Base-by-base conservation (phyloP, 2,797 vertebrate genomes). In the Myripristis jacobus region DNA sequence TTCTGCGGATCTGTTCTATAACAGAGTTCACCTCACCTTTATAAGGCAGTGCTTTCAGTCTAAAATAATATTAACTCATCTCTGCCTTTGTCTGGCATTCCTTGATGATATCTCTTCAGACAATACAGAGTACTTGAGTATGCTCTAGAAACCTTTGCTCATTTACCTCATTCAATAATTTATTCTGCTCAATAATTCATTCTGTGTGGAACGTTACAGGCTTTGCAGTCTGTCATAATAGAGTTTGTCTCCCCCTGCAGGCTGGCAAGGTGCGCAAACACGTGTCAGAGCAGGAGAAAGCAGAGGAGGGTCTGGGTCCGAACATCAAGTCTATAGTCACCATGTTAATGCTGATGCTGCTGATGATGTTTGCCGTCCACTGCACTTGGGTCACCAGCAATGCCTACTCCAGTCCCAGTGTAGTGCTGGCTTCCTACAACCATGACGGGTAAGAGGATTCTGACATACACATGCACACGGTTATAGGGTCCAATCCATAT, bases 351-450 rank as follows among this genome's bases (percentile, higher is more conserved):
- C 83, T 99, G 59, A 99, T 99, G 98, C 85, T 99, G 53, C 87
- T 99, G 66, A 99, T 99, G 98, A 99, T 99, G 98, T 99, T 99
- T 54, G 98, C 97, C 1, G 98, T 99, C 22, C 98, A 99, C 90
- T 99, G 98, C 89, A 99, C 98, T 4, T 99, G 98, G 98, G 98
- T 99, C 59, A 95, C 94, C 90, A 99, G 98, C 92, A 99, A 99
- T 29, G 98, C 98, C 0, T 99, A 99, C 85, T 99, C 97, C 85
- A 98, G 97, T 53, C 97, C 97, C 72, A 99, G 98, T 0, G 97
- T 99, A 66, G 98, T 99, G 71, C 94, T 99, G 0, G 97, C 97
- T 3, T 99, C 98, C 0, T 99, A 98, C 86, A 99, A 99, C 91
- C 95, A 99, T 1, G 97, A 99, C 22, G 98, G 98, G 96, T 96